Percentiles rank a stretch among this genome's conserved stretches.
These are phyloP conservation scores for Micromesistius poutassou DNA, from an alignment of 2,797 vertebrate genomes.

Conservation along the genomic window DNA sequence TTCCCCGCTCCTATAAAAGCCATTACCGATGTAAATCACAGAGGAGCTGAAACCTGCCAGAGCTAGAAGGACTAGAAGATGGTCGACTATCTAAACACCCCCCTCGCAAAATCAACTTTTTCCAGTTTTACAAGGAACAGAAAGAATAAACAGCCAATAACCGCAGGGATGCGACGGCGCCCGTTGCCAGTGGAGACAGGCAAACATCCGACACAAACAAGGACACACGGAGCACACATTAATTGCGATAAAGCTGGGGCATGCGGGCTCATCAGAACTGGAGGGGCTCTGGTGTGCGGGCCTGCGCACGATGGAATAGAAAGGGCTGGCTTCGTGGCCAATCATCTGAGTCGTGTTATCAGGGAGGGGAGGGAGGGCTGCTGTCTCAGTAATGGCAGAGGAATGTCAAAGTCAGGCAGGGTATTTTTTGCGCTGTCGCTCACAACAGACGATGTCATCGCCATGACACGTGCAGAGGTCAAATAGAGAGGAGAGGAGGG, in stretches of 20 bases:
- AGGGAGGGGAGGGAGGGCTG: conserved; percentile 24
- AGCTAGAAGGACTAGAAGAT: conserved; percentile 8
- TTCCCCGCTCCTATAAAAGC: conserved; percentile 34
- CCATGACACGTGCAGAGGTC: conserved; percentile 30
- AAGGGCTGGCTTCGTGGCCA: conserved; percentile 22
- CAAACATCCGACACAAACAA: background rate
- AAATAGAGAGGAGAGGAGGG: conserved; percentile 11
- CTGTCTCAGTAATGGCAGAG: background rate
- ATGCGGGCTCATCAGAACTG: background rate
- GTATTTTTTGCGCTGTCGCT: conserved; percentile 22
- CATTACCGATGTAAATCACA: conserved; percentile 47
- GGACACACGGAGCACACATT: background rate
- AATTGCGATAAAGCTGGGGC: background rate
- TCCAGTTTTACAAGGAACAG: conserved; percentile 46
- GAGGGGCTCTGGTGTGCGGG: background rate
- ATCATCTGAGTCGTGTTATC: conserved; percentile 51
- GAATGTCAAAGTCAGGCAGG: background rate
- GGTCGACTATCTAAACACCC: conserved; percentile 9
- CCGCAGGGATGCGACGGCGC: no score
- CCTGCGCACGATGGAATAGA: conserved; percentile 26
- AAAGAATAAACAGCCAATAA: conserved; percentile 35
- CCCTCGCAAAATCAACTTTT: conserved; percentile 38
- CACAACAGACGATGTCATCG: conserved; percentile 18
- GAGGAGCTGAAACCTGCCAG: conserved; percentile 20
- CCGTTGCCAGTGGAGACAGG: background rate